phyloP scores from a whole-genome alignment of 2,888 invertebrate species.

The Brachylomia viminalis region DNA sequence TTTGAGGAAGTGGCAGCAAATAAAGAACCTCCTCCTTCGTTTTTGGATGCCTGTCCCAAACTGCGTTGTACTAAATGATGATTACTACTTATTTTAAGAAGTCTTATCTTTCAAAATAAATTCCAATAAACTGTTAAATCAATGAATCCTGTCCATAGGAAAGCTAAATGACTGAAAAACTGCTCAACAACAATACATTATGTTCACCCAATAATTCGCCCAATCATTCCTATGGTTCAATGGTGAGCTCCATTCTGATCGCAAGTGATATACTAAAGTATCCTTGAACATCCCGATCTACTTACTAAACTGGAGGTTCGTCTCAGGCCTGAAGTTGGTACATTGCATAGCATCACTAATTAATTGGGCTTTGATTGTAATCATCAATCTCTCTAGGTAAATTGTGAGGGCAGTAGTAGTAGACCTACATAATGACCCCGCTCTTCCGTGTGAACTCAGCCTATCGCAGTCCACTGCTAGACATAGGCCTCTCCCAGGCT shows the following conservation, averaged over 20 bases:
- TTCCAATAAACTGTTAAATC: not conserved
- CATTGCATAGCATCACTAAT: conserved; percentile 41
- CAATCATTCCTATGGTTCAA: too few species aligned
- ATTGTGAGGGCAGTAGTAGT: not conserved
- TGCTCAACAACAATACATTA: too few species aligned
- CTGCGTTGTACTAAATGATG: not conserved
- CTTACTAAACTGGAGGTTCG: conserved; percentile 3
- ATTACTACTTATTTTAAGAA: not conserved
- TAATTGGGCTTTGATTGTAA: conserved; percentile 36
- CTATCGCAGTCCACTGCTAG: too few species aligned
- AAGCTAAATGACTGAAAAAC: too few species aligned
- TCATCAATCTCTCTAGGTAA: conserved; percentile 29
- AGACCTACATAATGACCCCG: not conserved
- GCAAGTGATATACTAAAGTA: conserved; percentile 21
- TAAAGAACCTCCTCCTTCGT: too few species aligned
- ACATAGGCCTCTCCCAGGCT: too few species aligned
- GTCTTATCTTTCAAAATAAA: not conserved
- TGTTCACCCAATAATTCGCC: too few species aligned
- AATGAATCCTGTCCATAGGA: not conserved
- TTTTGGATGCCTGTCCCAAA: too few species aligned
- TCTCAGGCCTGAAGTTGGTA: conserved; percentile 7
- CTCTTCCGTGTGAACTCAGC: too few species aligned
- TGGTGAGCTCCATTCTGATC: not conserved
- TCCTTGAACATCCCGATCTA: conserved; percentile 6
- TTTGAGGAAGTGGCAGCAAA: too few species aligned